Base-by-base conservation (phyloP, 2,888 invertebrate species). In the Neoaliturus tenellus region DNA sequence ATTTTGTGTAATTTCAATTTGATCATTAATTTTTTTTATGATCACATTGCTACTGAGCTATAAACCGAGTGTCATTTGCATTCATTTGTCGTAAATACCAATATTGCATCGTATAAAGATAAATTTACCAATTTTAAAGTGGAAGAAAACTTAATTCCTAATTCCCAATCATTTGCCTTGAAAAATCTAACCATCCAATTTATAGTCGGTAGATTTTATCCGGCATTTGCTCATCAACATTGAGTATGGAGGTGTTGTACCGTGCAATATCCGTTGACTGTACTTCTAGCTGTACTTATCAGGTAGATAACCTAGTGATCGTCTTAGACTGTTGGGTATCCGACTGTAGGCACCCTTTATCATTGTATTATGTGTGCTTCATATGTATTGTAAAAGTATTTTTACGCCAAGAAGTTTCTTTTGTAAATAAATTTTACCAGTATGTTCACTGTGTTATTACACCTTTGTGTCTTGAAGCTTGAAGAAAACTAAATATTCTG, bases 191-290 rank as follows among this genome's bases (percentile, higher is more conserved):
- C 12, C 12, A 8, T 39, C 4, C n/a, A 51, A 51, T 51, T 10
- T 14, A 51, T 10, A 51, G n/a, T 8, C 12, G n/a, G n/a, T 51
- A 10, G 51, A 51, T 10, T 51, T 10, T 51, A n/a, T 4, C 8
- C 5, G 8, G n/a, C 8, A 51, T 51, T 8, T 6, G 39, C 8
- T 12, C 12, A 39, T 39, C 6, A 39, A 39, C 12, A 12, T 12
- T 8, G 12, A 8, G 12, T 62, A 17, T 62, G 4, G 17, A 14
- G 31, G 0, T 62, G 62, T 2, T 28, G 14, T 3, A 28, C 17
- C 31, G 62, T 55, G 55, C 55, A 55, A 55, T 55, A 62, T n/a
- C n/a, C n/a, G n/a, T n/a, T n/a, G n/a, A n/a, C 51, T 51, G 6
- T 3, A 14, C 23, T 14, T 4, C 25, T 55, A 25, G 14, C 62